These are phyloP conservation scores for Microplitis manilae DNA, from an alignment of 2,888 invertebrate genomes.

Conservation along the genomic window DNA sequence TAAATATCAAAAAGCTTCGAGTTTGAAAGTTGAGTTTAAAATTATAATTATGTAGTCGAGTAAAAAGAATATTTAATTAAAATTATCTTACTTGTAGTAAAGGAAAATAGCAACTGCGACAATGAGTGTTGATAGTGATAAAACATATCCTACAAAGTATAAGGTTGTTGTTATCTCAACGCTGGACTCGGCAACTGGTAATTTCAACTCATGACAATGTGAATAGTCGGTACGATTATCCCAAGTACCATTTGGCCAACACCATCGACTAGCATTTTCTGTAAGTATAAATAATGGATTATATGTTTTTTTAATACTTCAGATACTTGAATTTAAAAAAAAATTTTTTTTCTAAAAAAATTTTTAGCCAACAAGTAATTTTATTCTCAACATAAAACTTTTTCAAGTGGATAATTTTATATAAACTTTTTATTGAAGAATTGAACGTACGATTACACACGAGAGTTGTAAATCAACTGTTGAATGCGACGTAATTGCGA, in stretches of 20 bases:
- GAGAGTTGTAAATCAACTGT: no score
- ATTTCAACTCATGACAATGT: constrained; percentile 78
- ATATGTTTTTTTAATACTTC: constrained; percentile 4
- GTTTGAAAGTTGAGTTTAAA: no score
- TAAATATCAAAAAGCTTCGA: no score
- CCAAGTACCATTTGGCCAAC: constrained; percentile 87
- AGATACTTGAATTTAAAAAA: background rate
- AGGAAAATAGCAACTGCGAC: constrained; percentile 89
- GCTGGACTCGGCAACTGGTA: constrained; percentile 73
- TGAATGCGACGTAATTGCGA: no score
- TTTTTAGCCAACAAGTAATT: no score
- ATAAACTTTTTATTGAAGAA: no score
- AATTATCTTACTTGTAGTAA: constrained; percentile 87
- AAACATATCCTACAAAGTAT: constrained; percentile 87
- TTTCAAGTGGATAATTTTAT: background rate
- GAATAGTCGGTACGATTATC: constrained; percentile 84
- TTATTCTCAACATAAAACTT: background rate
- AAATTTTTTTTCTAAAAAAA: no score
- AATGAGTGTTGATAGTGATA: constrained; percentile 86
- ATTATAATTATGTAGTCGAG: no score
- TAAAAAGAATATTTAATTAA: constrained; percentile 2
- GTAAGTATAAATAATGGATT: constrained; percentile 62
- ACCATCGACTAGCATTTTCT: constrained; percentile 91
- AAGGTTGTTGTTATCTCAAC: constrained; percentile 83
- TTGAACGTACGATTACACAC: no score